These are phyloP conservation scores for Stratiomys singularior DNA, from an alignment of 2,888 invertebrate species.

Conservation along the genomic window DNA sequence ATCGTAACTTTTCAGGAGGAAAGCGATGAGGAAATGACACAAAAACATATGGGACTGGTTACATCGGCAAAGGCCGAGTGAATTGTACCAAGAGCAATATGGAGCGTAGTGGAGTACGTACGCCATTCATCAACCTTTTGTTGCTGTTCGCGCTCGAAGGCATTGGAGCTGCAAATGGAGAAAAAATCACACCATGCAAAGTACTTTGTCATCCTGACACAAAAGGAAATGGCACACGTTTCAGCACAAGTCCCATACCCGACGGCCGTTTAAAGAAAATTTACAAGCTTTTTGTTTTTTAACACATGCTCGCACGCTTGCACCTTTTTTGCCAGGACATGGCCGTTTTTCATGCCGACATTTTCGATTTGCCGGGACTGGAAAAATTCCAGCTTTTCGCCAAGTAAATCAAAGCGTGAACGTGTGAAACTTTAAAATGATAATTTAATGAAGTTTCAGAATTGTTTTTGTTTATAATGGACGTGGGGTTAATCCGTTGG, in stretches of 20 bases:
- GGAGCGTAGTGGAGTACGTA: background rate
- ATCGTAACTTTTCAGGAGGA: background rate
- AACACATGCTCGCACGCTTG: background rate
- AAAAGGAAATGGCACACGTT: conserved; percentile 35
- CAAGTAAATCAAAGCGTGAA: no score
- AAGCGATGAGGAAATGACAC: conserved; percentile 5
- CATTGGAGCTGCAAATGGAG: conserved; percentile 20
- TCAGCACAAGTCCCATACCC: conserved; percentile 38
- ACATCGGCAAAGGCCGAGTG: background rate
- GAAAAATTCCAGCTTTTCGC: no score
- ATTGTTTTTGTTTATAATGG: no score
- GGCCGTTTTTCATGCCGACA: no score
- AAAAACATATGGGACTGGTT: background rate
- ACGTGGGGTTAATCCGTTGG: no score
- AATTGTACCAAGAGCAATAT: conserved; percentile 9
- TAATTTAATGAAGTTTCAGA: no score
- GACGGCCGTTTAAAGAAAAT: conserved; percentile 32
- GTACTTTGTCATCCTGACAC: conserved; percentile 40
- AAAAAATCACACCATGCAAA: conserved; percentile 43
- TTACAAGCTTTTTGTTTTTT: background rate
- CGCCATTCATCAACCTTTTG: conserved; percentile 34
- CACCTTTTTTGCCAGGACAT: no score
- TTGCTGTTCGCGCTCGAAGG: conserved; percentile 27
- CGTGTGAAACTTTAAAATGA: no score
- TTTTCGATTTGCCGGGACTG: no score